A percentile compares a stretch with the other conserved stretches of the same genome.
phyloP scores from a whole-genome alignment of 2,888 invertebrate species.

The Aspidiotus rigidus region DNA sequence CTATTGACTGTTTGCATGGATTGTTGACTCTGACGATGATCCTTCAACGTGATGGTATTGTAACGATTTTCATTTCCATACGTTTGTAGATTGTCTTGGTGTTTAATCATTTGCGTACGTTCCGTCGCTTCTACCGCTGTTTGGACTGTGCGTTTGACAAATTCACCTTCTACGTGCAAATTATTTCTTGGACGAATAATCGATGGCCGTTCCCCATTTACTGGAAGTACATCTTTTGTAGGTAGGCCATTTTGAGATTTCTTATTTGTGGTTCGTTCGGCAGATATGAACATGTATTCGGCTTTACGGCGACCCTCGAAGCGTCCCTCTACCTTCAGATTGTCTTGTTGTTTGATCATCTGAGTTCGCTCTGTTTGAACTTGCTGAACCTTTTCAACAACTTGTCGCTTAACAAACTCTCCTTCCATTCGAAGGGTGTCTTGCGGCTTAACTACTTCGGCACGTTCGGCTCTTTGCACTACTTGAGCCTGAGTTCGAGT shows the following conservation, averaged over 20 bases:
- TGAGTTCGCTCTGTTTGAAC: slow-evolving; percentile 48
- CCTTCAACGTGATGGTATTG: slow-evolving; percentile 19
- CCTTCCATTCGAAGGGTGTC: slow-evolving; percentile 50
- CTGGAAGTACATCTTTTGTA: slow-evolving; percentile 41
- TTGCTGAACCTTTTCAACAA: slow-evolving; percentile 36
- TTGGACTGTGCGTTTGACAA: slow-evolving; percentile 42
- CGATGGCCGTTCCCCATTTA: slow-evolving; percentile 42
- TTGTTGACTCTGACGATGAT: slow-evolving; percentile 11
- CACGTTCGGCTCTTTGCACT: slow-evolving; percentile 45
- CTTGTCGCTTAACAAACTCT: slow-evolving; percentile 40
- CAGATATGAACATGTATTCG: slow-evolving; percentile 34
- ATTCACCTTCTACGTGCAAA: slow-evolving; percentile 40
- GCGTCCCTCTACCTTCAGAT: slow-evolving; percentile 40
- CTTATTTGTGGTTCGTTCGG: slow-evolving; percentile 35
- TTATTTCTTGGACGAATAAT: slow-evolving; percentile 42
- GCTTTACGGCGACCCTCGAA: slow-evolving; percentile 38
- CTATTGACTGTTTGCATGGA: neutral
- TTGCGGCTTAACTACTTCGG: slow-evolving; percentile 45
- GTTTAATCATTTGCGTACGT: slow-evolving; percentile 46
- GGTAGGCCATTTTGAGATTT: slow-evolving; percentile 45
- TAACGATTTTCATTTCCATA: slow-evolving; percentile 44
- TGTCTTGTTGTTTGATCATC: slow-evolving; percentile 41
- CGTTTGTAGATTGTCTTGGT: slow-evolving; percentile 40
- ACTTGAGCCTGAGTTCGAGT: slow-evolving; percentile 40
- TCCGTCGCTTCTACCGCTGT: slow-evolving; percentile 42